phyloP scores from a whole-genome alignment of 2,797 vertebrate genomes.

The Arvicola amphibius region DNA sequence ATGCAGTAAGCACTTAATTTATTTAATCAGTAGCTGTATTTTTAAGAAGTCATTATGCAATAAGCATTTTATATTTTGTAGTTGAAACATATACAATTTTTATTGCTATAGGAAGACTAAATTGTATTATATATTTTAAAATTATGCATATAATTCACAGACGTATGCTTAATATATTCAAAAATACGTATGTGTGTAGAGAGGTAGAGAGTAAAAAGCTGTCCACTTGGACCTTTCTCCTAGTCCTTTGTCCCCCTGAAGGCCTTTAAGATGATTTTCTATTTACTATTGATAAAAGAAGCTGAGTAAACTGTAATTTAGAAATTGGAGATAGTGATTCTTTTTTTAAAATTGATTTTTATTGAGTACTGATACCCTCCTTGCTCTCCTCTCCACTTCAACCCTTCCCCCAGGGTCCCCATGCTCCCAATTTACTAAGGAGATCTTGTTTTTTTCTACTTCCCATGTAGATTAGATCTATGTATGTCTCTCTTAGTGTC shows the following conservation, averaged over 20 bases:
- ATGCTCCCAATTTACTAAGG: too few species aligned
- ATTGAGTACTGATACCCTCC: too few species aligned
- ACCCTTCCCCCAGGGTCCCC: too few species aligned
- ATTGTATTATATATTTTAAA: constrained; percentile 45
- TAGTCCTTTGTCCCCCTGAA: background rate
- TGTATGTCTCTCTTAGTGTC: too few species aligned
- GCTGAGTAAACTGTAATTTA: background rate
- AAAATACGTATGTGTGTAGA: background rate
- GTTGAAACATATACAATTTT: constrained; percentile 47
- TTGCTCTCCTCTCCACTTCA: too few species aligned
- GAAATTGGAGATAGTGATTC: constrained; percentile 13
- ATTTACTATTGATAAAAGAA: background rate
- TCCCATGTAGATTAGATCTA: too few species aligned
- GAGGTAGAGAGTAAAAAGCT: background rate
- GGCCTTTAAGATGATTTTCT: constrained; percentile 29
- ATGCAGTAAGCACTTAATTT: constrained; percentile 4
- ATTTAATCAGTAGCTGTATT: constrained; percentile 44
- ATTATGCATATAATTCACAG: constrained; percentile 18
- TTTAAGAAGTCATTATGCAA: constrained; percentile 43
- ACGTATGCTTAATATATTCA: background rate
- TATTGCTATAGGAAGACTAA: constrained; percentile 20
- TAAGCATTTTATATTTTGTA: constrained; percentile 55
- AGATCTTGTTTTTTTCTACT: too few species aligned
- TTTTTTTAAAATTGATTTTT: background rate
- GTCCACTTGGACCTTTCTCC: constrained; percentile 2